Conservation (phyloP, 2,113 vertebrate genomes). For the Gallinago undulata region DNA sequence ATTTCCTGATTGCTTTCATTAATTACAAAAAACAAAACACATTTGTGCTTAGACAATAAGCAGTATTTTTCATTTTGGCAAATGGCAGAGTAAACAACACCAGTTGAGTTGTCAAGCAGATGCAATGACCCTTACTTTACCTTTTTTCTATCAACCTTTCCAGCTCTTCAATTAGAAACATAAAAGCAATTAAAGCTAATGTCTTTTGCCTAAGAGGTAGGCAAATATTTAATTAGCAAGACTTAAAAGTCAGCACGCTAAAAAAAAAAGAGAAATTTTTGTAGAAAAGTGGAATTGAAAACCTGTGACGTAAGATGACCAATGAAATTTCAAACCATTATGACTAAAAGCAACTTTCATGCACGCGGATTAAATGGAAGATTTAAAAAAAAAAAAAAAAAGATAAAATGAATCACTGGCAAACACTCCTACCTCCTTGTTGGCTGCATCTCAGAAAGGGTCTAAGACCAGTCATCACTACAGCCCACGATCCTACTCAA, state of each 20-base stretch:
- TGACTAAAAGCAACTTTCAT: not conserved
- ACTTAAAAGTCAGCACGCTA: not conserved
- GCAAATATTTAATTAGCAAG: conserved; percentile 19
- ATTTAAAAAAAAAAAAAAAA: not conserved
- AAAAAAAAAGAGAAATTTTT: not conserved
- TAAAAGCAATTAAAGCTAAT: not conserved
- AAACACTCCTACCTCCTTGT: not conserved
- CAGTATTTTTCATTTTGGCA: not conserved
- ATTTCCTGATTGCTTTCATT: not conserved
- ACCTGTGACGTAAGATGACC: not conserved
- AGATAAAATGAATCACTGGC: not conserved
- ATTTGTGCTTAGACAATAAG: not conserved
- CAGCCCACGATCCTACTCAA: not conserved
- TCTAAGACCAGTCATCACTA: not conserved
- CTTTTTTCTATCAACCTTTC: not conserved
- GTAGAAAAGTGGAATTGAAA: not conserved
- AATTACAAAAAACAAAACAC: not conserved
- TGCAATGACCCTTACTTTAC: not conserved
- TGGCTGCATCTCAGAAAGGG: not conserved
- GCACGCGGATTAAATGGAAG: not conserved
- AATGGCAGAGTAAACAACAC: not conserved
- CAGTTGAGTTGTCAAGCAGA: not conserved
- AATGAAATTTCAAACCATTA: not conserved
- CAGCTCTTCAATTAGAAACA: not conserved
- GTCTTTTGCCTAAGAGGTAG: not conserved